Evolutionary conservation across 2,888 invertebrate species (phyloP).

Genomic region (Euplexia lucipara): DNA sequence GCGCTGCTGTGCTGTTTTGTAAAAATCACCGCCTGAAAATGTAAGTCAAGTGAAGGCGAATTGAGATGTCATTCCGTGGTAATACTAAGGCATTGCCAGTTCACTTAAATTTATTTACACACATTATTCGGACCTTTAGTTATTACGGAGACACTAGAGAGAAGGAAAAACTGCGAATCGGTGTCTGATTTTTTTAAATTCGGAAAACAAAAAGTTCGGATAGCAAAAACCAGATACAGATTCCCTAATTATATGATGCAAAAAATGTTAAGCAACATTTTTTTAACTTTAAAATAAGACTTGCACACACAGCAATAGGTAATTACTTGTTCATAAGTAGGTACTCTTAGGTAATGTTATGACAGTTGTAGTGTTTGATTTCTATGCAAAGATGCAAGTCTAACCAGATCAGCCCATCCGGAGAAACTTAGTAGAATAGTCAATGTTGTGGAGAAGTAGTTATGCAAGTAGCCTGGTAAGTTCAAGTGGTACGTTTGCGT

Average conservation of each 20-base stretch:
- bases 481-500: conserved; percentile 32
- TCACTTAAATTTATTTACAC: too few species aligned
- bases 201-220: background rate
- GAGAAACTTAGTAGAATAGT: conserved; percentile 55
- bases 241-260: background rate
- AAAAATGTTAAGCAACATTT: background rate
- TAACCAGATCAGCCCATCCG: conserved; percentile 53
- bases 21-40: too few species aligned
- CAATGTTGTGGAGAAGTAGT: conserved; percentile 36
- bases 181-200: background rate
- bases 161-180: background rate
- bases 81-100: too few species aligned
- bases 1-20: too few species aligned
- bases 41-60: too few species aligned
- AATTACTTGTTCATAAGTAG: background rate
- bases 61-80: too few species aligned
- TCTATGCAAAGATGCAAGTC: conserved; percentile 37
- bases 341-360: conserved; percentile 16
- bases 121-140: too few species aligned
- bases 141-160: background rate
- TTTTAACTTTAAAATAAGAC: background rate
- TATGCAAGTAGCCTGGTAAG: conserved; percentile 21
- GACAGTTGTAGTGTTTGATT: conserved; percentile 37
- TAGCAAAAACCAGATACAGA: background rate
- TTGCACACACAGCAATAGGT: background rate